Evolutionary conservation across 1,140 invertebrate species (phyloP).

Genomic region (Mizuhopecten yessoensis): DNA sequence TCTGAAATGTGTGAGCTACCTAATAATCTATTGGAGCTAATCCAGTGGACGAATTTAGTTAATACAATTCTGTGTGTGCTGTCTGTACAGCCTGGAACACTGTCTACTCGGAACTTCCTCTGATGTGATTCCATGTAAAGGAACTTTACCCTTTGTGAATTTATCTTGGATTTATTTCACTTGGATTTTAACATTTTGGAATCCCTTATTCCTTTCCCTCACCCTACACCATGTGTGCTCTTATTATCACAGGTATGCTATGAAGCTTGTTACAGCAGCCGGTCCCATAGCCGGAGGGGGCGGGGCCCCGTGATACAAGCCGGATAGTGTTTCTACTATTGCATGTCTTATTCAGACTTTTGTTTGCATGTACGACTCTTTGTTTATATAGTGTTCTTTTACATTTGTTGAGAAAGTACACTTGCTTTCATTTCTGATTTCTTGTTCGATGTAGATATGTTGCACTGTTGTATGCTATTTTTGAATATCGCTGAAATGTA

Average conservation of each 20-base stretch:
- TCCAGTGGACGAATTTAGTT: not conserved
- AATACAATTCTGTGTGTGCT: conserved; percentile 30
- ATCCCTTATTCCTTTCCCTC: not conserved
- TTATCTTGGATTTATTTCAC: conserved; percentile 27
- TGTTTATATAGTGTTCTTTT: not conserved
- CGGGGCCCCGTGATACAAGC: not conserved
- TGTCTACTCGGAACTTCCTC: conserved; percentile 31
- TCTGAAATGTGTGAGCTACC: conserved; percentile 1
- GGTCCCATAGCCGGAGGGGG: not conserved
- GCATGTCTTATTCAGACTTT: not conserved
- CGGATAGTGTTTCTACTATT: not conserved
- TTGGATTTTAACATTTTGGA: not conserved
- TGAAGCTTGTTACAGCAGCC: not conserved
- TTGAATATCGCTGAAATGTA: no score
- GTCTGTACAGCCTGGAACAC: not conserved
- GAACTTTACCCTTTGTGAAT: conserved; percentile 3
- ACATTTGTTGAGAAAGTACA: not conserved
- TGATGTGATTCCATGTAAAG: not conserved
- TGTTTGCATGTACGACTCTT: not conserved
- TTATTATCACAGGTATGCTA: not conserved
- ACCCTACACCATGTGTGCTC: not conserved
- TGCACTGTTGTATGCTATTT: no score
- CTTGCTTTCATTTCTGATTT: not conserved
- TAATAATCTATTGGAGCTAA: conserved; percentile 21
- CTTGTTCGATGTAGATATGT: no score